Evolutionary conservation across 2,888 invertebrate genomes (phyloP).

Genomic region (Cecidostiba fungosa): DNA sequence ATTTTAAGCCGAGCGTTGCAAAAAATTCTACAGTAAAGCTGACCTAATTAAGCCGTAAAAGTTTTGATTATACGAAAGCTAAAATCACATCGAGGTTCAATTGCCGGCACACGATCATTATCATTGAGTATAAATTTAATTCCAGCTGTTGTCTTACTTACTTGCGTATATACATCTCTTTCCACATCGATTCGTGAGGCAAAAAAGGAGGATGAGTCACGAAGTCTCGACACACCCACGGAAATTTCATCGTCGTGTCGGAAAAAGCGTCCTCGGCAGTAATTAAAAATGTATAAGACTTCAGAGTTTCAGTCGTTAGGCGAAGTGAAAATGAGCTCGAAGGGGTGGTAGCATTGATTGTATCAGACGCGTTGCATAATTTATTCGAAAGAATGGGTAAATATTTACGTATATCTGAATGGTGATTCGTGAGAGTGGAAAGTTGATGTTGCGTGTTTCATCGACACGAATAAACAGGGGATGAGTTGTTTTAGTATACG

Average conservation of each 20-base stretch:
- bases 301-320: background rate
- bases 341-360: background rate
- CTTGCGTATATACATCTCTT: background rate
- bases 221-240: background rate
- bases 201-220: constrained; percentile 18
- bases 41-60: background rate
- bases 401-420: constrained; percentile 22
- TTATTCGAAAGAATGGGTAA: constrained; percentile 17
- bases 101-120: background rate
- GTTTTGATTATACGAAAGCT: background rate
- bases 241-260: background rate
- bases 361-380: constrained; percentile 13
- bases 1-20: no score
- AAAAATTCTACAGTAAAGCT: background rate
- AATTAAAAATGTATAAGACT: background rate
- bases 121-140: background rate
- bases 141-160: background rate
- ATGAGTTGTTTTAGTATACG: no score
- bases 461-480: no score
- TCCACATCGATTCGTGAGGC: background rate
- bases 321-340: background rate
- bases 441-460: background rate
- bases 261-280: background rate
- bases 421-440: background rate
- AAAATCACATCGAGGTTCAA: background rate